A percentile compares a stretch with the other conserved stretches of the same genome.
Conservation (phyloP, 2,797 vertebrate species). For the Sebastiscus albofasciatus region DNA sequence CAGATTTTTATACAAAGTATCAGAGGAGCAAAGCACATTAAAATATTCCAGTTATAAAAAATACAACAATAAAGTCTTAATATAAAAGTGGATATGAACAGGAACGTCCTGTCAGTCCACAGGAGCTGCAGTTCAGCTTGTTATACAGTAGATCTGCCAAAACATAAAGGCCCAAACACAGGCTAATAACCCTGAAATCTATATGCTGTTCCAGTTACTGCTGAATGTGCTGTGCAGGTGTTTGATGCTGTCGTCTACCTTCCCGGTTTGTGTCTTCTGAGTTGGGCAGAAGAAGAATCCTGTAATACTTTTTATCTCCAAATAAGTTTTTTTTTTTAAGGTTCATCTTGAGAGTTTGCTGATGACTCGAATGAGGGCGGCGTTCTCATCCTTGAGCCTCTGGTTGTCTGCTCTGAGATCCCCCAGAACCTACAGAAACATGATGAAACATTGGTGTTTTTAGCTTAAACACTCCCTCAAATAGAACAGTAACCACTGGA, state of each 20-base stretch:
- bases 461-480: background rate
- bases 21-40: slow-evolving; percentile 66
- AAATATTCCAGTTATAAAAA: slow-evolving; percentile 75
- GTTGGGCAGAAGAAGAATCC: slow-evolving; percentile 42
- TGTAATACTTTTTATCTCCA: slow-evolving; percentile 60
- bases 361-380: slow-evolving; percentile 92
- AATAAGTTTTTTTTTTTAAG: background rate
- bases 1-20: slow-evolving; percentile 62
- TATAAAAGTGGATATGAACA: slow-evolving; percentile 62
- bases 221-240: slow-evolving; percentile 31
- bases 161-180: slow-evolving; percentile 60
- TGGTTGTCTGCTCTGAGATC: slow-evolving; percentile 92
- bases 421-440: slow-evolving; percentile 77
- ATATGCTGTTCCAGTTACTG: slow-evolving; percentile 49
- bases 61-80: slow-evolving; percentile 61
- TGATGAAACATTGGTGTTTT: background rate
- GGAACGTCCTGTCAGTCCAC: slow-evolving; percentile 53
- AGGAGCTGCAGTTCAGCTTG: slow-evolving; percentile 69
- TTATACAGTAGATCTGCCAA: slow-evolving; percentile 78
- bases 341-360: slow-evolving; percentile 92
- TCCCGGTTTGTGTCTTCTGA: slow-evolving; percentile 28
- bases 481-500: background rate
- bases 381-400: slow-evolving; percentile 92
- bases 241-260: slow-evolving; percentile 11
- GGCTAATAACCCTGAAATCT: slow-evolving; percentile 51